phyloP scores from a whole-genome alignment of 1,140 invertebrate species.

The Nasonia vitripennis region DNA sequence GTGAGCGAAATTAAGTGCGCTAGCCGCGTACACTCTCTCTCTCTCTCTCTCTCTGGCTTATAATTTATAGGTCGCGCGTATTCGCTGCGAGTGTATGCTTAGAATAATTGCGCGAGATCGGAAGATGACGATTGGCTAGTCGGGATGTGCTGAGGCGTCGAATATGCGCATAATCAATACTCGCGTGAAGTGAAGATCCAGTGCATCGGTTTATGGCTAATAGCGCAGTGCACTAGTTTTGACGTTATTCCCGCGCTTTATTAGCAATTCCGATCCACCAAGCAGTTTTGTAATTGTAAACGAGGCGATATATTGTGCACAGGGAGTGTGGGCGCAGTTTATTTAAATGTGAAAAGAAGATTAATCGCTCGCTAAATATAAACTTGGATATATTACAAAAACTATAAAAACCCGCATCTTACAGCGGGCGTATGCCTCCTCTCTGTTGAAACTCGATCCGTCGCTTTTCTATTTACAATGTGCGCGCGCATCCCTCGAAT shows the following conservation, averaged over 20 bases:
- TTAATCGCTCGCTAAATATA: too few species aligned
- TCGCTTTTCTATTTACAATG: too few species aligned
- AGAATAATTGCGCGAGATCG: neutral
- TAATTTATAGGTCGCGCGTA: constrained; percentile 10
- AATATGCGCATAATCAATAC: constrained; percentile 33
- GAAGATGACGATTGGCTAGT: neutral
- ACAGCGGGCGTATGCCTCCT: neutral
- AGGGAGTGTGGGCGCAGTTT: too few species aligned
- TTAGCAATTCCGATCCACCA: constrained; percentile 30
- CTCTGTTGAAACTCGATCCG: too few species aligned
- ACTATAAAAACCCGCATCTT: too few species aligned
- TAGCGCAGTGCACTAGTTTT: constrained; percentile 18
- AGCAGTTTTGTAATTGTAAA: neutral
- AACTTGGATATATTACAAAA: too few species aligned
- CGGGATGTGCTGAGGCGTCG: neutral
- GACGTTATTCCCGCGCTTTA: neutral
- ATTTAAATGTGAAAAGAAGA: too few species aligned
- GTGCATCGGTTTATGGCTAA: neutral
- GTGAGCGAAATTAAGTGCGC: constrained; percentile 24
- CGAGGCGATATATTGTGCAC: neutral
- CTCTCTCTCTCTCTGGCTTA: neutral
- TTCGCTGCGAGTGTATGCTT: neutral
- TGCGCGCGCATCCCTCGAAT: too few species aligned
- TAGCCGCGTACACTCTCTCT: neutral
- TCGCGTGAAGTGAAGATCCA: too few species aligned